These are phyloP conservation scores for Achatina immaculata DNA, from an alignment of 1,140 invertebrate genomes.

Conservation along the genomic window DNA sequence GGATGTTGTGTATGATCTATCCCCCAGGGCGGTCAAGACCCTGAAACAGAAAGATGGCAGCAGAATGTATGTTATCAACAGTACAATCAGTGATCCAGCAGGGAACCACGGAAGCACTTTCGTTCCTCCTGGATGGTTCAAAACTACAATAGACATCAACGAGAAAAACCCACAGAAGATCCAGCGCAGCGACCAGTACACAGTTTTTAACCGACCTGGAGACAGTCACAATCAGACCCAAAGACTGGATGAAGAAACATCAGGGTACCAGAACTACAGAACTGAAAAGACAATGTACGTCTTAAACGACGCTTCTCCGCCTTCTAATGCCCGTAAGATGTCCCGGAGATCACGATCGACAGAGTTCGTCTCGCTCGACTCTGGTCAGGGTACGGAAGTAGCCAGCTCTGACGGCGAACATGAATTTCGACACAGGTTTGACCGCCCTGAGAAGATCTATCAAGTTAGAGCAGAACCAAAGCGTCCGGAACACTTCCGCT, in stretches of 20 bases:
- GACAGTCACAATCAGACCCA: not conserved
- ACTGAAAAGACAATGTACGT: slow-evolving; percentile 32
- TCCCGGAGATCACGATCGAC: not conserved
- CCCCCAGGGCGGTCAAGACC: not conserved
- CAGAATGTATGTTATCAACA: slow-evolving; percentile 31
- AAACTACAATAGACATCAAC: slow-evolving; percentile 34
- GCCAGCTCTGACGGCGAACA: slow-evolving; percentile 34
- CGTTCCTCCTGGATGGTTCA: not conserved
- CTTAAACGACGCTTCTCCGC: not conserved
- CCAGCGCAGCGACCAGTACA: not conserved
- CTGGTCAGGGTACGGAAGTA: slow-evolving; percentile 26
- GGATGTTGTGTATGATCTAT: not conserved
- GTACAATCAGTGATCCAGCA: not conserved
- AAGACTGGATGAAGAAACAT: not conserved
- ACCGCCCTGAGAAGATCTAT: slow-evolving; percentile 33
- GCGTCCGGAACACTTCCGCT: slow-evolving; percentile 10
- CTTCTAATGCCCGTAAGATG: not conserved
- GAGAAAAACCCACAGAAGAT: not conserved
- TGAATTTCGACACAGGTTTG: slow-evolving; percentile 10
- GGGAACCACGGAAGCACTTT: not conserved
- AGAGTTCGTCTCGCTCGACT: slow-evolving; percentile 24
- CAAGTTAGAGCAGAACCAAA: slow-evolving; percentile 6
- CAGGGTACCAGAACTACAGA: slow-evolving; percentile 9
- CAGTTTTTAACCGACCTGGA: not conserved
- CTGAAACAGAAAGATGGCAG: slow-evolving; percentile 15